phyloP scores from a whole-genome alignment of 1,140 invertebrate genomes.

The Trachymyrmex septentrionalis region DNA sequence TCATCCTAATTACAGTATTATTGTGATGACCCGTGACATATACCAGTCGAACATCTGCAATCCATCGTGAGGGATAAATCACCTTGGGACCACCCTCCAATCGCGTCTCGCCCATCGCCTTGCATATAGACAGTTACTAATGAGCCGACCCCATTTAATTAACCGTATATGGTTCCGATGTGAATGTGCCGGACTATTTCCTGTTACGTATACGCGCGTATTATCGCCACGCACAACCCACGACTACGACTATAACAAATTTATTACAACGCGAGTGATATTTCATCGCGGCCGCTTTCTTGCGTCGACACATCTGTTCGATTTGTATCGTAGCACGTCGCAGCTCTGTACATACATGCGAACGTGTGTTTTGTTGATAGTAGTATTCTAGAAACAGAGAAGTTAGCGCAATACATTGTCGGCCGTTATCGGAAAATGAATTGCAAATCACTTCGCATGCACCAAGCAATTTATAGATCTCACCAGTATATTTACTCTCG shows the following conservation, averaged over 20 bases:
- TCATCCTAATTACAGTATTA: conserved; percentile 72
- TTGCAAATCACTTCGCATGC: conserved; percentile 59
- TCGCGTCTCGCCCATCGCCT: conserved; percentile 79
- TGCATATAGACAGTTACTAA: conserved; percentile 82
- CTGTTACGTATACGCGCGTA: conserved; percentile 49
- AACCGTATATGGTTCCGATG: conserved; percentile 76
- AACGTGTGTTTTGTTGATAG: conserved; percentile 19
- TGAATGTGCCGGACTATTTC: conserved; percentile 76
- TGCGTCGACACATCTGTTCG: conserved; percentile 67
- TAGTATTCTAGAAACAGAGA: not conserved
- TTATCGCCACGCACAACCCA: conserved; percentile 45
- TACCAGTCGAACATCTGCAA: conserved; percentile 79
- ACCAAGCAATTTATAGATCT: conserved; percentile 32
- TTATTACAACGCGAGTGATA: conserved; percentile 50
- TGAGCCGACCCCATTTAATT: conserved; percentile 81
- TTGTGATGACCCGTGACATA: conserved; percentile 68
- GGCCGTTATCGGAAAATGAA: conserved; percentile 51
- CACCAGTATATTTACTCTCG: not conserved
- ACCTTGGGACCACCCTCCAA: conserved; percentile 80
- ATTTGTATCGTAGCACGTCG: conserved; percentile 27
- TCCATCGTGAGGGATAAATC: conserved; percentile 80
- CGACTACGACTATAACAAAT: conserved; percentile 44
- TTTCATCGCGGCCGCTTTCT: conserved; percentile 57
- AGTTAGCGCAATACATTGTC: conserved; percentile 37
- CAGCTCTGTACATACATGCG: conserved; percentile 2